Evolutionary conservation across 2,888 invertebrate species (phyloP).

Genomic region (Agonopterix subpropinquella): DNA sequence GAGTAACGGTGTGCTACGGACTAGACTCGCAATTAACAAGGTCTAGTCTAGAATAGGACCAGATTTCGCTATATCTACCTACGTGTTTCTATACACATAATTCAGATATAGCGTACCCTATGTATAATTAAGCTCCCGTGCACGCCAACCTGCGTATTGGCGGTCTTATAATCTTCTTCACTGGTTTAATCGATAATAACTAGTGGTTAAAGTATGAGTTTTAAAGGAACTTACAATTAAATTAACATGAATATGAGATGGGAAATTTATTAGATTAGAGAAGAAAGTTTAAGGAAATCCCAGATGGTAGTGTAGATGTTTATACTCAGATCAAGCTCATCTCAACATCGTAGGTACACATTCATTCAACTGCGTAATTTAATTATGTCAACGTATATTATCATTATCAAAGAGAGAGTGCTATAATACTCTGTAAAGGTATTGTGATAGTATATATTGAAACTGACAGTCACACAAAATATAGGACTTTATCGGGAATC

Average conservation of each 20-base stretch:
- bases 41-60: conserved; percentile 40
- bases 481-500: too few relatives aligned
- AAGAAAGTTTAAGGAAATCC: not conserved
- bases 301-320: too few relatives aligned
- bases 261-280: conserved; percentile 5
- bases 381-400: too few relatives aligned
- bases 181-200: conserved; percentile 1
- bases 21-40: conserved; percentile 45
- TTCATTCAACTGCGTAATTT: too few relatives aligned
- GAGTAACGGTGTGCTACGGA: conserved; percentile 39
- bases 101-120: conserved; percentile 5
- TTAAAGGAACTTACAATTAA: conserved; percentile 17
- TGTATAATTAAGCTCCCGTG: conserved; percentile 2
- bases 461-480: too few relatives aligned
- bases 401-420: too few relatives aligned
- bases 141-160: not conserved
- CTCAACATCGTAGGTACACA: too few relatives aligned
- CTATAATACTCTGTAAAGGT: too few relatives aligned
- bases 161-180: not conserved
- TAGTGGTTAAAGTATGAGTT: conserved; percentile 10
- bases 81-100: conserved; percentile 3
- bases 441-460: too few relatives aligned
- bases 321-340: too few relatives aligned
- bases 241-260: conserved; percentile 21
- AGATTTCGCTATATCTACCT: conserved; percentile 10